Conservation (phyloP, 2,113 vertebrate genomes). For the Alligator mississippiensis region DNA sequence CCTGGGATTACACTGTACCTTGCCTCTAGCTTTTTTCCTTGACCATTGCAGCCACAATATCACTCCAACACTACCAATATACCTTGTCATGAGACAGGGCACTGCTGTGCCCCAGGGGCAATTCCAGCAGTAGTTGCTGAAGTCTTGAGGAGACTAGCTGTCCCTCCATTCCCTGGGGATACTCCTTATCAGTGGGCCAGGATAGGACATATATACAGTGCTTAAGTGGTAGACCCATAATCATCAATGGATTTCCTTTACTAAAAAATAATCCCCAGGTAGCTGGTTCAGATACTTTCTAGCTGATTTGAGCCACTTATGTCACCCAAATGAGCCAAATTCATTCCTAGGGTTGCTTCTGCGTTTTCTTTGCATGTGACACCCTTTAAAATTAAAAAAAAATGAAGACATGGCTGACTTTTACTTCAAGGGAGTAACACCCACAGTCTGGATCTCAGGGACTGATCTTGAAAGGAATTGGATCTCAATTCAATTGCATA, state of each 20-base stretch:
- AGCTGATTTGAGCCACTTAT: neutral
- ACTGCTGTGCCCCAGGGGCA: neutral
- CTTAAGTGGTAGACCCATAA: neutral
- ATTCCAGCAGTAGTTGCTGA: neutral
- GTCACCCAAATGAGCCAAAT: neutral
- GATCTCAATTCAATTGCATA: neutral
- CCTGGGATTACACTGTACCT: neutral
- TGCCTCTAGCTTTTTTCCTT: no score
- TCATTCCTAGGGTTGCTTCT: neutral
- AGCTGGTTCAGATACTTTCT: neutral
- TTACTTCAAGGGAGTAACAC: no score
- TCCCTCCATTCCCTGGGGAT: neutral
- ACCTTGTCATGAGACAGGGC: neutral
- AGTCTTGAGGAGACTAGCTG: neutral
- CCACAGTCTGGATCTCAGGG: rapidly evolving
- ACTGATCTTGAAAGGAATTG: neutral
- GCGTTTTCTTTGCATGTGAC: no score
- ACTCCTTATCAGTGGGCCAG: neutral
- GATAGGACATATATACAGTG: neutral
- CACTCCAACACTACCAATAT: no score
- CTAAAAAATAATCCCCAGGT: neutral
- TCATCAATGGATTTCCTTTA: neutral
- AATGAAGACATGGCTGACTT: neutral
- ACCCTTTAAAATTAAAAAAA: neutral
- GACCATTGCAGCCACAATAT: no score